phyloP scores from a whole-genome alignment of 2,888 invertebrate genomes.

The Limnephilus lunatus region DNA sequence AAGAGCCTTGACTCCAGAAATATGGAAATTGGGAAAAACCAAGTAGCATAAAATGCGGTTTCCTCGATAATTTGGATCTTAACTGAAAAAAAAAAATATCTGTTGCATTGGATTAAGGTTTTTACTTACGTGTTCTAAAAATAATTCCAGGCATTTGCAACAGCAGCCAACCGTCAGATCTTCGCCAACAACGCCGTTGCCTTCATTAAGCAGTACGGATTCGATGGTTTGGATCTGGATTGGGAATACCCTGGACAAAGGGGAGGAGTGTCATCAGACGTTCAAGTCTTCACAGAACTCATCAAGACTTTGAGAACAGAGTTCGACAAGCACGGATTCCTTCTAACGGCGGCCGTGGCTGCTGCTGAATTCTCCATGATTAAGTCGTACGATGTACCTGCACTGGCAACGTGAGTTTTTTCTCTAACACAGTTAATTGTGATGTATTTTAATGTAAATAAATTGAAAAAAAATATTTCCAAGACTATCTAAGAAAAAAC shows the following conservation, averaged over 20 bases:
- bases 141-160: slow-evolving; percentile 45
- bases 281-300: slow-evolving; percentile 76
- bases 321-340: slow-evolving; percentile 75
- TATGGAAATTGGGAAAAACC: too few relatives aligned
- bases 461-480: not conserved
- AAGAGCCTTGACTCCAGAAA: too few relatives aligned
- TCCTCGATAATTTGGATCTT: too few relatives aligned
- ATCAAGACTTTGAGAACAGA: slow-evolving; percentile 77
- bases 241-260: slow-evolving; percentile 81
- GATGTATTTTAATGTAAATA: not conserved
- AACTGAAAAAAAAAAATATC: too few relatives aligned
- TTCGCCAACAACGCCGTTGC: slow-evolving; percentile 78
- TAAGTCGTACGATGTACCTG: slow-evolving; percentile 79
- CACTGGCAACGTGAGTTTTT: slow-evolving; percentile 74
- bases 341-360: slow-evolving; percentile 80
- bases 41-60: too few relatives aligned
- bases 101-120: not conserved
- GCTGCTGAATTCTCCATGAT: slow-evolving; percentile 75
- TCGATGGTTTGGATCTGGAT: slow-evolving; percentile 85
- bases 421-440: not conserved
- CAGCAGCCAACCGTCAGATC: slow-evolving; percentile 52
- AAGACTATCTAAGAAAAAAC: not conserved
- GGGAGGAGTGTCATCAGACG: slow-evolving; percentile 69
- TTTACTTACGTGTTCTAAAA: not conserved
- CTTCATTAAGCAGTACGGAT: slow-evolving; percentile 78